phyloP scores from a whole-genome alignment of 2,797 vertebrate species.

The Oreonectes daqikongensis region DNA sequence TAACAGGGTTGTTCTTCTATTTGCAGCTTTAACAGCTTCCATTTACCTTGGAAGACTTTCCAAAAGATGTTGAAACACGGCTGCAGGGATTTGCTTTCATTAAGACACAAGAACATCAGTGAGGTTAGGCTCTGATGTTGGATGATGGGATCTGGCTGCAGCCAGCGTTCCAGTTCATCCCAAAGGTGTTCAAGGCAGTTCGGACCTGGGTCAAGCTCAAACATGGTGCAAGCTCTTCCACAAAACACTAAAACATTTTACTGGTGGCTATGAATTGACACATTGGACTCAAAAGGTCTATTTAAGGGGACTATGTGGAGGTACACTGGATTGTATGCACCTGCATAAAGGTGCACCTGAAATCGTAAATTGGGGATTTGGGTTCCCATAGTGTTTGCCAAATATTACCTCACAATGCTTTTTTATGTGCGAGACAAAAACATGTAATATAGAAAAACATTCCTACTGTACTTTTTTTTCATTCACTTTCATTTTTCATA shows the following conservation, averaged over 20 bases:
- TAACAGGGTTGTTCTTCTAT: background rate
- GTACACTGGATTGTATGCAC: background rate
- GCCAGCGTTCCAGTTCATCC: background rate
- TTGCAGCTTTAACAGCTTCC: background rate
- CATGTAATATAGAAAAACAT: background rate
- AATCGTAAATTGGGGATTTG: background rate
- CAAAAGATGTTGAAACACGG: background rate
- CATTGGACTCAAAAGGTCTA: background rate
- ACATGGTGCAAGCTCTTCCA: background rate
- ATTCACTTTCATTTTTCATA: too few relatives aligned
- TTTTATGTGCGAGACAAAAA: background rate
- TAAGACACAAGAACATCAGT: slow-evolving; percentile 1
- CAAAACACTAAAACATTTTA: background rate
- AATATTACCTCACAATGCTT: background rate
- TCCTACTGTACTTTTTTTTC: slow-evolving; percentile 14
- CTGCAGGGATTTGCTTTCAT: slow-evolving; percentile 1
- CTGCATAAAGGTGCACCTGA: background rate
- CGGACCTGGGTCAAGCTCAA: background rate
- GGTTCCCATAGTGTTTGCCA: background rate
- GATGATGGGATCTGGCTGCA: background rate
- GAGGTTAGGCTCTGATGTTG: background rate
- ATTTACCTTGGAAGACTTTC: background rate
- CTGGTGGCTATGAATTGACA: background rate
- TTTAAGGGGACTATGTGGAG: background rate
- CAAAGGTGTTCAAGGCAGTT: background rate